Evolutionary conservation across 1,140 invertebrate genomes (phyloP), one percentile per base, ranked within the genome.

Genomic region (Hyphantria cunea): DNA sequence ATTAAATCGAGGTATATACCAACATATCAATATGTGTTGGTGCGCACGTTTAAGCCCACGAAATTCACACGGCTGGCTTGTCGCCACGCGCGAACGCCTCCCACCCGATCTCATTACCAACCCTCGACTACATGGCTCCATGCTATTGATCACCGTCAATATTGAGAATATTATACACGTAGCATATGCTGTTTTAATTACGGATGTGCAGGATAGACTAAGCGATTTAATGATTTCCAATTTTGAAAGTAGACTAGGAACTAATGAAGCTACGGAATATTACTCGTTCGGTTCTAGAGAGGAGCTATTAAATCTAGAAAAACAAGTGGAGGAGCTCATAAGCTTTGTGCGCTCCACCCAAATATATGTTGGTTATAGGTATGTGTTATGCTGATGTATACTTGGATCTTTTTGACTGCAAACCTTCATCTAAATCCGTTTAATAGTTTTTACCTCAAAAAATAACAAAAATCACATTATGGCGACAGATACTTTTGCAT

Each of bases 11-110:
- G 49, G 44, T 61, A 34, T 51, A 59, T 55, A 52, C 32, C 41
- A 55, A 9, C 45, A 14, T 47, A 12, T 34, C 25, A 53, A 63
- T 52, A 51, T 64, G 64, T 78, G 70, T 66, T 56, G 68, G 70
- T 70, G 72, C 64, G 71, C 71, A 73, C 70, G 73, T 79, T 78
- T 73, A 76, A 74, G 76, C 76, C 54, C 69, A 76, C 72, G 70
- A 84, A 84, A 83, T 83, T 81, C 76, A 65, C 75, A 87, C 82
- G 86, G 80, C 68, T 89, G 74, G 79, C 69, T 87, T 78, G 75
- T 33, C 56, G 75, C 71, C 66, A 86, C 84, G 84, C 84, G 82
- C 83, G 80, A 86, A 80, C 83, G 86, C 86, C 73, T 83, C 64
- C 64, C 80, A 73, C 74, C n/a, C 76, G 81, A 55, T 82, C 82